phyloP scores from a whole-genome alignment of 2,797 vertebrate species.

The Pangasius djambal region DNA sequence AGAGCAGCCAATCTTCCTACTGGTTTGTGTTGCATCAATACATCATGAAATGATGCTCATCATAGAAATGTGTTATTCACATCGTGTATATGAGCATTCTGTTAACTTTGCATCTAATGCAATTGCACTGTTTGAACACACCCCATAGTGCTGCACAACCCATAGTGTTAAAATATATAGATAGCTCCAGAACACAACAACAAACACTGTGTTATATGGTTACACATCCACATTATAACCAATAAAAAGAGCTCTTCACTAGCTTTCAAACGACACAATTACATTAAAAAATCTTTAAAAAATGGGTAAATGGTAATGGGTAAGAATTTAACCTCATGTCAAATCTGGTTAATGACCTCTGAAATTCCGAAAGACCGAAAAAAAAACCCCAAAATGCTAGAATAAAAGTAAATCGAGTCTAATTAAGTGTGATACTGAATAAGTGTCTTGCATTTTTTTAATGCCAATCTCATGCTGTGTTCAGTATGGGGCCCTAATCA shows the following conservation, averaged over 20 bases:
- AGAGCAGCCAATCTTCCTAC: not conserved
- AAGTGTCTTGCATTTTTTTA: not conserved
- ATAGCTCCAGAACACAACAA: no score
- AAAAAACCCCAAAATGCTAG: not conserved
- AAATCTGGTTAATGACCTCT: not conserved
- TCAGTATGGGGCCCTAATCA: not conserved
- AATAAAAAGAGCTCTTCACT: no score
- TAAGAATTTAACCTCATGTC: not conserved
- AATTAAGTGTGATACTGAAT: not conserved
- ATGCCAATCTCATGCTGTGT: not conserved
- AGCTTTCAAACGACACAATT: no score
- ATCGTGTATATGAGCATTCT: no score
- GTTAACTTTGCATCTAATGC: no score
- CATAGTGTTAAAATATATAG: not conserved
- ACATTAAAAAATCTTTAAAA: no score
- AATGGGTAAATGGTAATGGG: not conserved
- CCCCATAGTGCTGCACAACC: no score
- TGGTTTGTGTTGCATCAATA: not conserved
- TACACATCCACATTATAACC: not conserved
- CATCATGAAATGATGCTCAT: not conserved
- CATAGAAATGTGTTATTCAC: no score
- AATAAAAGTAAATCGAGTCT: not conserved
- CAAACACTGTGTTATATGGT: not conserved
- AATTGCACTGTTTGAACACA: no score
- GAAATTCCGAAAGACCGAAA: not conserved